Conservation (phyloP, 53 echinoderm and acorn worm genomes). For the Antedon mediterranea region DNA sequence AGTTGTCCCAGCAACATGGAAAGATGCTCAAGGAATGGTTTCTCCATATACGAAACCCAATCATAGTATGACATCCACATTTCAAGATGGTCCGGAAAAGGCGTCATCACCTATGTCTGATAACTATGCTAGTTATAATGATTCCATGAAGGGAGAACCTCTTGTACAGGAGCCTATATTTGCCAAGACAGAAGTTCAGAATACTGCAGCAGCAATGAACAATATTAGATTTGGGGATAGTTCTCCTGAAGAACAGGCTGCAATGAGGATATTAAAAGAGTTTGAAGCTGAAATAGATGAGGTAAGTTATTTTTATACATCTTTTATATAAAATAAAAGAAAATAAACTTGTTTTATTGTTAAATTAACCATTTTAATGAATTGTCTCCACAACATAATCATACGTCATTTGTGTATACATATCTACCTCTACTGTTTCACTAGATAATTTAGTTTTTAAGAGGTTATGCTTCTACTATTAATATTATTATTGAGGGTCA, state of each 20-base stretch:
- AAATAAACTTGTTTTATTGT: too few relatives aligned
- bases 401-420: too few relatives aligned
- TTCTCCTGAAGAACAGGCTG: constrained; percentile 38
- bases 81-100: not conserved
- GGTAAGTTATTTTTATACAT: constrained; percentile 43
- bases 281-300: constrained; percentile 58
- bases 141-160: not conserved
- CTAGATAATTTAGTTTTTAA: too few relatives aligned
- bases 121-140: not conserved
- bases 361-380: too few relatives aligned
- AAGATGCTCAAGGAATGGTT: not conserved
- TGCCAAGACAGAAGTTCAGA: not conserved
- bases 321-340: not conserved
- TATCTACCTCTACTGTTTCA: too few relatives aligned
- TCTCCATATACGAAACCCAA: not conserved
- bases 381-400: too few relatives aligned
- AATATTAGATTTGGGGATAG: not conserved
- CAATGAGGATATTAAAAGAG: constrained; percentile 33
- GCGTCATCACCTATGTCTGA: not conserved
- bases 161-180: not conserved
- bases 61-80: not conserved
- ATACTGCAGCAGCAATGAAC: not conserved
- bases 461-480: too few relatives aligned
- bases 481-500: too few relatives aligned
- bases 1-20: not conserved